A percentile compares a stretch with the other conserved stretches of the same genome.
phyloP scores from a whole-genome alignment of 1,140 invertebrate genomes.

The Trichoplusia ni region DNA sequence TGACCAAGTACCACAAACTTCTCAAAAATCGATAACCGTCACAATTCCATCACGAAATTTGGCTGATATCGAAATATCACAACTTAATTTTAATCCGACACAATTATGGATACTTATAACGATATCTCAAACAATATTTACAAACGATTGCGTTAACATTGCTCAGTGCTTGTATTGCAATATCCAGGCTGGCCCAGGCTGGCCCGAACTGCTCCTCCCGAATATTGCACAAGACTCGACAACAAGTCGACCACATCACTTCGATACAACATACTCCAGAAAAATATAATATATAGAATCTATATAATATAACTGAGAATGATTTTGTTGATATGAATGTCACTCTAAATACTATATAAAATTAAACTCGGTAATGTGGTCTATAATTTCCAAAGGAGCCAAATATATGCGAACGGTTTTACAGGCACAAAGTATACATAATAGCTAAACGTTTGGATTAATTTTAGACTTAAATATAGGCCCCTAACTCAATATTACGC shows the following conservation, averaged over 20 bases:
- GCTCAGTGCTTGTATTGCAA: not conserved
- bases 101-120: conserved; percentile 26
- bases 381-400: conserved; percentile 15
- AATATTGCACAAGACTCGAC: not conserved
- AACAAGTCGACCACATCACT: conserved; percentile 1
- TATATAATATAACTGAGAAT: conserved; percentile 21
- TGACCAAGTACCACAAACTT: not conserved
- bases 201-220: not conserved
- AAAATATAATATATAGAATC: conserved; percentile 18
- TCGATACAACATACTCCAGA: conserved; percentile 5
- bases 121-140: conserved; percentile 32
- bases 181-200: not conserved
- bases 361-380: conserved; percentile 9
- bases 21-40: not conserved
- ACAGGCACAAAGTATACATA: conserved; percentile 1
- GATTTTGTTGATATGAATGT: conserved; percentile 23
- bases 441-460: conserved; percentile 30
- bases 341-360: conserved; percentile 16
- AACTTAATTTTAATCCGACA: conserved; percentile 25
- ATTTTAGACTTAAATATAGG: conserved; percentile 45
- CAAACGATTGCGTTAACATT: conserved; percentile 20
- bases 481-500: conserved; percentile 42
- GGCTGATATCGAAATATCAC: conserved; percentile 23
- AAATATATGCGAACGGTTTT: conserved; percentile 1
- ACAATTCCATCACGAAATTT: conserved; percentile 19